Percentiles rank a stretch among this genome's conserved stretches.
Conservation (phyloP, 2,797 vertebrate species). For the Linurgus olivaceus region DNA sequence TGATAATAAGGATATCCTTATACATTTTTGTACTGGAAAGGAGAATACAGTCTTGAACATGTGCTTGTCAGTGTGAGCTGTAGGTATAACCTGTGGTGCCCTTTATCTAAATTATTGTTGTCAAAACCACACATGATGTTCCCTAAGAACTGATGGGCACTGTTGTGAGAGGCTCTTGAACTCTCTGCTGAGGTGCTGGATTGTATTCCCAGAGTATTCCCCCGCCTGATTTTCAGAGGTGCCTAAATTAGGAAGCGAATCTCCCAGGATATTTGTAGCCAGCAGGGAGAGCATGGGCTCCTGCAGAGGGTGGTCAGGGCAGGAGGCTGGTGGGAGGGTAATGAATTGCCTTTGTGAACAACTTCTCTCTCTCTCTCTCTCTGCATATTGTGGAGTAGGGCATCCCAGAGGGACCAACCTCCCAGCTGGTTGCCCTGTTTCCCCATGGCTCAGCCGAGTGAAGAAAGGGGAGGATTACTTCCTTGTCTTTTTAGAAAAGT, state of each 20-base stretch:
- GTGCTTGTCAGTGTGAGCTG: not conserved
- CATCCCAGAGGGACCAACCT: not conserved
- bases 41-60: not conserved
- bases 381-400: not conserved
- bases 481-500: not conserved
- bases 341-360: not conserved
- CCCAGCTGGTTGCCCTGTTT: not conserved
- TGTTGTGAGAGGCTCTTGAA: not conserved
- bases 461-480: not conserved
- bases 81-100: not conserved
- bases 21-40: not conserved
- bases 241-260: not conserved
- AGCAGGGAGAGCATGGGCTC: not conserved
- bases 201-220: not conserved
- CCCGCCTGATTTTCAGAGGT: not conserved
- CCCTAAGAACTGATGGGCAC: not conserved
- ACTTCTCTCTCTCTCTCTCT: not conserved
- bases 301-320: not conserved
- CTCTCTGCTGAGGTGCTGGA: not conserved
- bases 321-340: not conserved
- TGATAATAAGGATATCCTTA: not conserved
- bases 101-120: not conserved
- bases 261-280: not conserved
- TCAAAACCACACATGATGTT: not conserved
- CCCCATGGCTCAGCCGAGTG: not conserved